Evolutionary conservation across 2,888 invertebrate species (phyloP).

Genomic region (Drosophila atroscutellata): DNA sequence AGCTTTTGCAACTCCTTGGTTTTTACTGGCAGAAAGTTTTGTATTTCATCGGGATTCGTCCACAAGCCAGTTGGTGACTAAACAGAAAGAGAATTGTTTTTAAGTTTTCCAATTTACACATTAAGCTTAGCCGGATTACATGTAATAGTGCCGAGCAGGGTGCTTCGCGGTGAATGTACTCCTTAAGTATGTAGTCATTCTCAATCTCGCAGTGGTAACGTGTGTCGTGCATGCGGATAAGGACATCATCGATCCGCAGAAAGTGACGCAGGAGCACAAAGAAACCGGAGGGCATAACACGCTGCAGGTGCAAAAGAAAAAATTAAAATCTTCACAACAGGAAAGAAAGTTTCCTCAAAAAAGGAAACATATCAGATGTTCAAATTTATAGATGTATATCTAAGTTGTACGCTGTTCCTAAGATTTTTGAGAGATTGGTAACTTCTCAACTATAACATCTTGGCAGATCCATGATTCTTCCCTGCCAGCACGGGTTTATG

Average conservation of each 20-base stretch:
- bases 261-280: constrained; percentile 96
- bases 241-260: constrained; percentile 96
- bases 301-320: constrained; percentile 86
- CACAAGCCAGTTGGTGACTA: constrained; percentile 85
- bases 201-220: constrained; percentile 92
- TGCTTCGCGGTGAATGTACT: constrained; percentile 92
- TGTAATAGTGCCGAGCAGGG: constrained; percentile 87
- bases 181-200: constrained; percentile 92
- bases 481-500: too few relatives aligned
- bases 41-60: constrained; percentile 89
- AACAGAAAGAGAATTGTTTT: background rate
- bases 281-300: constrained; percentile 98
- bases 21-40: constrained; percentile 88
- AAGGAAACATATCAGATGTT: too few relatives aligned
- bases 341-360: too few relatives aligned
- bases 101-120: background rate
- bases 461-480: too few relatives aligned
- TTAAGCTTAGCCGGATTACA: constrained; percentile 83
- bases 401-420: too few relatives aligned
- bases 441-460: too few relatives aligned
- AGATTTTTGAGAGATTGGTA: too few relatives aligned
- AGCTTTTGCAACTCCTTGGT: constrained; percentile 85
- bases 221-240: constrained; percentile 95
- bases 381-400: too few relatives aligned
- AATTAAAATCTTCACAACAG: background rate